Evolutionary conservation across 1,140 invertebrate genomes (phyloP).

Genomic region (Drosophila teissieri): DNA sequence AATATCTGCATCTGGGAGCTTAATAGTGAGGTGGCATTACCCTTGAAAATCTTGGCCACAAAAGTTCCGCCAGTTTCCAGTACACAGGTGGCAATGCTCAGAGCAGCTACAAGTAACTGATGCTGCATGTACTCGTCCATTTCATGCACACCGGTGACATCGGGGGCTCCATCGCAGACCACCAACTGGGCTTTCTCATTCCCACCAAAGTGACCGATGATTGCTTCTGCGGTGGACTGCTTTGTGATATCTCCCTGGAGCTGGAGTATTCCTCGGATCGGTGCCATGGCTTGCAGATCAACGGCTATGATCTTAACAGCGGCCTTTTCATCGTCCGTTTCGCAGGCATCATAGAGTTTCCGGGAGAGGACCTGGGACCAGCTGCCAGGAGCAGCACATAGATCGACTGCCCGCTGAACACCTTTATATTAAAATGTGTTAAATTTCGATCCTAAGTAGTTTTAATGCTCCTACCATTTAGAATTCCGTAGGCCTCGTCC

Average conservation of each 20-base stretch:
- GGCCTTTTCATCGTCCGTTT: slow-evolving; percentile 84
- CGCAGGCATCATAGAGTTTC: slow-evolving; percentile 87
- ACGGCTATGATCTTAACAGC: slow-evolving; percentile 97
- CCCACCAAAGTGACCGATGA: slow-evolving; percentile 92
- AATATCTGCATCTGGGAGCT: slow-evolving; percentile 96
- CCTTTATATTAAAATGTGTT: slow-evolving; percentile 84
- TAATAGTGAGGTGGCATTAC: slow-evolving; percentile 94
- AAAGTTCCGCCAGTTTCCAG: slow-evolving; percentile 95
- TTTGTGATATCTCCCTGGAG: slow-evolving; percentile 99
- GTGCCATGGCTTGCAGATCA: slow-evolving; percentile 99
- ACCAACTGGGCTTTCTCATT: slow-evolving; percentile 96
- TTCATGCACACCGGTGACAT: slow-evolving; percentile 99
- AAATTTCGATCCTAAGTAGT: too few relatives aligned
- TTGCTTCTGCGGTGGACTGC: slow-evolving; percentile 94
- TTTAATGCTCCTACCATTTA: slow-evolving; percentile 88
- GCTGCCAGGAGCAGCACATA: slow-evolving; percentile 99
- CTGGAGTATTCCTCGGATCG: slow-evolving; percentile 97
- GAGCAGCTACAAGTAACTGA: slow-evolving; percentile 95
- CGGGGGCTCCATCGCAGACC: slow-evolving; percentile 99
- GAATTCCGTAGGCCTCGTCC: slow-evolving; percentile 96
- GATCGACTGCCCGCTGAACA: slow-evolving; percentile 97
- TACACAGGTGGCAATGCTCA: slow-evolving; percentile 98
- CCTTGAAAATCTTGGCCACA: slow-evolving; percentile 98
- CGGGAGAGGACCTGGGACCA: slow-evolving; percentile 98
- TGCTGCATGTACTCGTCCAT: slow-evolving; percentile 99